Evolutionary conservation across 1,140 invertebrate genomes (phyloP).

Genomic region (Drosophila ercepeae): DNA sequence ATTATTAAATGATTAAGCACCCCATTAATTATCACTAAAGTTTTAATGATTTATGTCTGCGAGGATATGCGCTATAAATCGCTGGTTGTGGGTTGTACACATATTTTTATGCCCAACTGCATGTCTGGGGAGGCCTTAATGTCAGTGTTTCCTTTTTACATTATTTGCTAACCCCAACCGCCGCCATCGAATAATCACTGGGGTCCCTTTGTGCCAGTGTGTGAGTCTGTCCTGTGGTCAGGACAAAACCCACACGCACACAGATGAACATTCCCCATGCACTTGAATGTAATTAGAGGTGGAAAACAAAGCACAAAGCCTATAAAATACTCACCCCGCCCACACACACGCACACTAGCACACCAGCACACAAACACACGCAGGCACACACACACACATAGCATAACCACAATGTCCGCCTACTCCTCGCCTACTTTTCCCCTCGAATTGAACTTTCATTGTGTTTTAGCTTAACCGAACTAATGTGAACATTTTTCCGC

Average conservation of each 20-base stretch:
- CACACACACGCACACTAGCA: slow-evolving; percentile 9
- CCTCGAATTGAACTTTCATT: slow-evolving; percentile 29
- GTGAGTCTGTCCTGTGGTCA: slow-evolving; percentile 47
- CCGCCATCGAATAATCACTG: slow-evolving; percentile 17
- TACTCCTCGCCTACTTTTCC: background rate
- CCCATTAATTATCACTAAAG: slow-evolving; percentile 36
- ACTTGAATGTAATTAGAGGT: slow-evolving; percentile 61
- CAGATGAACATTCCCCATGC: slow-evolving; percentile 7
- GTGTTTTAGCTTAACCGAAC: slow-evolving; percentile 38
- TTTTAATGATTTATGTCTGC: slow-evolving; percentile 25
- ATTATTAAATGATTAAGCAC: slow-evolving; percentile 40
- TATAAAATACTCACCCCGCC: slow-evolving; percentile 37
- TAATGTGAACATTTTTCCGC: slow-evolving; percentile 43
- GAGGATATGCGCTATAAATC: slow-evolving; percentile 17
- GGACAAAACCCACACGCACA: slow-evolving; percentile 7
- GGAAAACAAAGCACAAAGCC: slow-evolving; percentile 53
- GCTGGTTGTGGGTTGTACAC: slow-evolving; percentile 15
- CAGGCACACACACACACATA: slow-evolving; percentile 6
- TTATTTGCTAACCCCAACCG: slow-evolving; percentile 54
- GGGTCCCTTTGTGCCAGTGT: slow-evolving; percentile 1
- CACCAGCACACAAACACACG: slow-evolving; percentile 3
- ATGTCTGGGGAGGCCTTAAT: slow-evolving; percentile 41
- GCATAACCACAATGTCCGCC: slow-evolving; percentile 30
- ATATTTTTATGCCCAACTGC: slow-evolving; percentile 12
- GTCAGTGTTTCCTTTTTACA: slow-evolving; percentile 52